Evolutionary conservation across 1,140 invertebrate species (phyloP).

Genomic region (Lethrus apterus): DNA sequence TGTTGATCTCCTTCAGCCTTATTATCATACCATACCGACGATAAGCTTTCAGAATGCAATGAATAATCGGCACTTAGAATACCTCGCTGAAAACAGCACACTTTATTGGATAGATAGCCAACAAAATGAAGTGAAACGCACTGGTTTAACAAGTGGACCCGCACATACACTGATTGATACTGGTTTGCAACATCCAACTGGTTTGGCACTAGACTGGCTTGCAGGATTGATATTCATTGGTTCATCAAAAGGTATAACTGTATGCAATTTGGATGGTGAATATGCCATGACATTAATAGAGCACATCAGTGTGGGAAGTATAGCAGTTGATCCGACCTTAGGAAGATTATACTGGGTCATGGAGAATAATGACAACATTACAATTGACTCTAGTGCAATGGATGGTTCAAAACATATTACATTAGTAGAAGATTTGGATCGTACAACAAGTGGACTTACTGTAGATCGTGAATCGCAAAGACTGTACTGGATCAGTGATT

Average conservation of each 20-base stretch:
- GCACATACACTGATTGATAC: conserved; percentile 68
- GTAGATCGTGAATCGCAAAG: conserved; percentile 51
- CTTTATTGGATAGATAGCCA: conserved; percentile 76
- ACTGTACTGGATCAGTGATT: conserved; percentile 64
- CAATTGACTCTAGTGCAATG: conserved; percentile 57
- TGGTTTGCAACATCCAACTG: conserved; percentile 53
- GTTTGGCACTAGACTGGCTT: conserved; percentile 67
- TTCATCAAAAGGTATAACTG: conserved; percentile 53
- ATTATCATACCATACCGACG: conserved; percentile 71
- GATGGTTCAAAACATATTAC: conserved; percentile 51
- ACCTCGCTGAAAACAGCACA: conserved; percentile 53
- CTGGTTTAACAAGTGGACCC: conserved; percentile 57
- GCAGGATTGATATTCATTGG: conserved; percentile 65
- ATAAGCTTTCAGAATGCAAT: conserved; percentile 60
- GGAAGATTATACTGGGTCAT: conserved; percentile 44
- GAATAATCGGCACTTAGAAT: conserved; percentile 61
- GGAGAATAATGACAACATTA: conserved; percentile 14
- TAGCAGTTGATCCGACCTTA: conserved; percentile 58
- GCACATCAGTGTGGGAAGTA: conserved; percentile 41
- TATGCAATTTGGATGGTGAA: conserved; percentile 65
- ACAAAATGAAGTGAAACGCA: conserved; percentile 65
- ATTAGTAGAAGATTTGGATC: conserved; percentile 39
- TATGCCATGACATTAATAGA: conserved; percentile 48
- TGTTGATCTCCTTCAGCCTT: conserved; percentile 65
- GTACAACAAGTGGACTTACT: conserved; percentile 39